Evolutionary conservation across 2,888 invertebrate genomes (phyloP), one percentile per base, ranked within the genome.

Genomic region (Netelia virgata): DNA sequence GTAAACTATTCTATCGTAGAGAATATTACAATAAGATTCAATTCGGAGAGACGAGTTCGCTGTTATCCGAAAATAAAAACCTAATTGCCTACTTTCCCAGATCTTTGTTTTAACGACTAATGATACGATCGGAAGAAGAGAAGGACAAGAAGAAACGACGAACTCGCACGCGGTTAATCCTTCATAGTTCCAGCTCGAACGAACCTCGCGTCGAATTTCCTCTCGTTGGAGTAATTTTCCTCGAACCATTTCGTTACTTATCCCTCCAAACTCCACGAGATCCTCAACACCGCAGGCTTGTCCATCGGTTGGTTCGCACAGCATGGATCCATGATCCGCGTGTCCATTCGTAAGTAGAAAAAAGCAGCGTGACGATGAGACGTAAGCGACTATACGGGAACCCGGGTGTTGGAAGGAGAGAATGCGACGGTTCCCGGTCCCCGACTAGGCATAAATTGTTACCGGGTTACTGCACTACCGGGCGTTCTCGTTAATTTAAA

Each of bases 401-500:
- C 50, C 23, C 3, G 50, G 36, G 16, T 69, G 50, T 61, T 47
- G 74, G 28, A 63, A 84, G 47, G 75, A 50, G 75, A 50, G 66
- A 84, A 73, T 80, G 57, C 74, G 53, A 36, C 28, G 68, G 55
- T 74, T 83, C 55, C 73, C 77, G 69, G 5, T 3, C 74, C 63
- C 41, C 28, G 20, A 18, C 53, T 11, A 81, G 83, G 76, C 82
- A 83, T 86, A 87, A 87, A 87, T 89, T 85, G 86, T 87, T 87
- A 84, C 88, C 85, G 78, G 84, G 69, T 73, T 83, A 63, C 73
- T 50, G 73, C 23, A 63, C 69, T 73, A 77, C 76, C 55, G 74
- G 85, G 78, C 84, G 85, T 86, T 88, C 84, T 80, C 84, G 85
- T 88, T 88, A 87, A 88, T 88, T 89, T 87, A 87, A 88, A 87